A percentile compares a stretch with the other conserved stretches of the same genome.
These are phyloP conservation scores for Danaus plexippus DNA, from an alignment of 1,140 invertebrate species.

Conservation along the genomic window DNA sequence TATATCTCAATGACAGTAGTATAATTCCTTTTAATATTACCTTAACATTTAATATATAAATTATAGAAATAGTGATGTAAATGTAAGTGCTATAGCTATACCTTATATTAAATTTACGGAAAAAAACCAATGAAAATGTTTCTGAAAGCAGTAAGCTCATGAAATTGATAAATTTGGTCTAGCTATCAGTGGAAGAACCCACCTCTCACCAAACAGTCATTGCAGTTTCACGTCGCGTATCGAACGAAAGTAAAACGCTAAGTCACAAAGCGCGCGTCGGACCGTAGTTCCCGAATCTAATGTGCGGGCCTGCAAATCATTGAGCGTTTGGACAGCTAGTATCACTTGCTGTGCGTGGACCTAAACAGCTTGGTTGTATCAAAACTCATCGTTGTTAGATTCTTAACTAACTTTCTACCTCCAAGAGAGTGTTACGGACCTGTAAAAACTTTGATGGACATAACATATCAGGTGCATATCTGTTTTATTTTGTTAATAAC, in stretches of 20 bases:
- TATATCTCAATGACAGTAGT: too few relatives aligned
- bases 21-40: neutral
- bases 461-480: slow-evolving; percentile 40
- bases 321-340: slow-evolving; percentile 9
- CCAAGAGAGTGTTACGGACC: slow-evolving; percentile 16
- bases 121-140: too few relatives aligned
- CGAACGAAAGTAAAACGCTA: slow-evolving; percentile 45
- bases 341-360: slow-evolving; percentile 2
- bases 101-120: too few relatives aligned
- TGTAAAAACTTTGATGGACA: slow-evolving; percentile 39
- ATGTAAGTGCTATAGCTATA: neutral
- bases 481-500: too few relatives aligned
- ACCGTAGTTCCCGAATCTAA: slow-evolving; percentile 50
- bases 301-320: slow-evolving; percentile 18
- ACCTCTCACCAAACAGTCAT: slow-evolving; percentile 20
- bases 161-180: too few relatives aligned
- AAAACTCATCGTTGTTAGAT: slow-evolving; percentile 9
- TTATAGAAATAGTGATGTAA: neutral
- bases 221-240: slow-evolving; percentile 16
- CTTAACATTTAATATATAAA: neutral
- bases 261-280: slow-evolving; percentile 52
- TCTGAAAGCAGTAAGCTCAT: too few relatives aligned
- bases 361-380: slow-evolving; percentile 1
- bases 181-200: neutral
- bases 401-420: slow-evolving; percentile 15